Base-by-base conservation (phyloP, 2,797 vertebrate species). In the Rhodeus uyekii region DNA sequence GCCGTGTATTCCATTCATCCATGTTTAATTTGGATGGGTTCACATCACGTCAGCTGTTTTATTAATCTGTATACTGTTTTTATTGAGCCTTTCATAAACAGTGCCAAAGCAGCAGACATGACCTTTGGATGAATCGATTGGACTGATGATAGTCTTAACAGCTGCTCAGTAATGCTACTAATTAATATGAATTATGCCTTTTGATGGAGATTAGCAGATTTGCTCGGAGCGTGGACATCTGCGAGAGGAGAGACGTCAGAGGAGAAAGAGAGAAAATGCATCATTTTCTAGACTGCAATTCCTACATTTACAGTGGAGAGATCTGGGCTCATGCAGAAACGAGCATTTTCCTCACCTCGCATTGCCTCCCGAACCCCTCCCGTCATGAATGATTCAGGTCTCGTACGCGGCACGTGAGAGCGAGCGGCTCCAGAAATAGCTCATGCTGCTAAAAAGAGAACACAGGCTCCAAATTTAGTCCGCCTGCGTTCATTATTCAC, bases 301-400 rank as follows among this genome's bases (percentile, higher is more conserved):
- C 16, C 19, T 48, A 24, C 34, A 55, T 53, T 65, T 29, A 22
- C 50, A 34, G 3, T 1, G 24, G 60, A 75, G 75, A 53, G 36
- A 48, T 83, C 16, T 53, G 29, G 50, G 32, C 24, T 68, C 24
- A 1, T 75, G 60, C 53, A 60, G 79, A 38, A 61, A 72, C 14
- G 3, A 79, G 69, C 48, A 8, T 32, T 76, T 75, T 38, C 65
- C 29, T 65, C 38, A 80, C 78, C 84, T 76, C 61, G 2, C 72
- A 61, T 76, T 38, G 78, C 32, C 78, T 64, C 55, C 60, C 78
- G 60, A 80, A 58, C 68, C 82, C 32, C 48, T 65, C 86, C n/a
- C 32, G 55, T 65, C 68, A 81, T 92, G 81, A 93, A 93, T 91
- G 85, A 94, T 92, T 93, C 87, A 92, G 84, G 81, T 86, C 89